Base-by-base conservation (phyloP, 2,888 invertebrate species). In the Oscheius sp. region DNA sequence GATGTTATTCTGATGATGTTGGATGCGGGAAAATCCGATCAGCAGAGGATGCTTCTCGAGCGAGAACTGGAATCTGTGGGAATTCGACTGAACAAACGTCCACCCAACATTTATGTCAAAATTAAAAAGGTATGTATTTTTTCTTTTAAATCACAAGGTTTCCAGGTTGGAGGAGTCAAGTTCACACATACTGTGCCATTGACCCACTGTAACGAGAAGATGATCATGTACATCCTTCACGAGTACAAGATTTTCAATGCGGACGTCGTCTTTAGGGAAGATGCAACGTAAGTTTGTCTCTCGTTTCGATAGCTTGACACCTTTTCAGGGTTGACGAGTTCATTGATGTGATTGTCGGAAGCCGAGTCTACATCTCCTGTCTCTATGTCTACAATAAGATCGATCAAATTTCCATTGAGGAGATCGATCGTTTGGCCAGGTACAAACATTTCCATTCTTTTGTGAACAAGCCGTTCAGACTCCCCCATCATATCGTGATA, bases 1-100 rank as follows among this genome's bases (percentile, higher is more conserved):
- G 99, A 99, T 91, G 91, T 99, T 85, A 96, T 99, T 51, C 92
- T 99, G 37, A 99, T 99, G 95, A 99, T 99, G 98, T 91, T 99
- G 90, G 99, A 99, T 90, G 98, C 99, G 0, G 96, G 96, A 0
- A 99, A 99, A 90, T 96, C 96, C 72, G 96, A 97, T 89, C 94
- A 96, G 57, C 99, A 99, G 90, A 93, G 90, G 90, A 63, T 72
- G 3, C 76, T 88, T 73, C 91, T 99, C 42, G 98, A 98, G 90
- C 93, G 92, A 79, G 99, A 99, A 90, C 92, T 99, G 90, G 99
- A 99, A 91, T 94, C 95, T 87, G 98, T 99, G 47, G 99, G 98
- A 76, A 98, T 99, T 86, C 92, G 99, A 86, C 92, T 99, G 76
- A 99, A 99, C 91, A 96, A 95, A 90, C 91, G 91, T 74, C 96